Percentiles rank a stretch among this genome's conserved stretches.
Evolutionary conservation across 2,113 vertebrate species (phyloP).

Genomic region (zebrafish (Danio rerio)): GRCz12tu NC_133191.1:38663001-38663500

Average conservation of each 20-base stretch:
- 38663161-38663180: constrained; percentile 82
- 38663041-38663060: not conserved
- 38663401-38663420: constrained; percentile 70
- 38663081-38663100: constrained; percentile 85
- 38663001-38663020: not conserved
- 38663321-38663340: constrained; percentile 80
- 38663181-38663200: constrained; percentile 74
- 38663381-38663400: constrained; percentile 72
- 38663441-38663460: constrained; percentile 57
- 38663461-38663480: constrained; percentile 40
- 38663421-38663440: constrained; percentile 81
- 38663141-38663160: constrained; percentile 80
- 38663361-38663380: constrained; percentile 74
- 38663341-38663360: constrained; percentile 76
- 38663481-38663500: constrained; percentile 58
- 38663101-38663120: constrained; percentile 81
- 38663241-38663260: constrained; percentile 60
- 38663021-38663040: not conserved
- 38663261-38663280: constrained; percentile 78
- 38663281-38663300: constrained; percentile 74
- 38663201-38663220: constrained; percentile 80
- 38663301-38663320: constrained; percentile 78
- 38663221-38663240: constrained; percentile 83
- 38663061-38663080: constrained; percentile 76
- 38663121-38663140: constrained; percentile 83